Base-by-base conservation (phyloP, 1,140 invertebrate genomes). In the Trichomalopsis sarcophagae region DNA sequence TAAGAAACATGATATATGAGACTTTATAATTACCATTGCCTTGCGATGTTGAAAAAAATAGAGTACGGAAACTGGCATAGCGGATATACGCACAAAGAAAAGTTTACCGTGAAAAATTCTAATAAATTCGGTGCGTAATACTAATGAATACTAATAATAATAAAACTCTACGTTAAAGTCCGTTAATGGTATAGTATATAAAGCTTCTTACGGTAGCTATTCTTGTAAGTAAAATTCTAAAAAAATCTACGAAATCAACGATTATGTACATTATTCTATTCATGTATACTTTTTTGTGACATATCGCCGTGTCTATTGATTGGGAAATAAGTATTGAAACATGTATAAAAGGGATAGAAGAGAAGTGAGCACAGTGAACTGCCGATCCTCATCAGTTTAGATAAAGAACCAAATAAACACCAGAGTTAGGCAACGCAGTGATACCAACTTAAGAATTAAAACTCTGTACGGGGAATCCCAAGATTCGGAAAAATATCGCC, bases 21-120 rank as follows among this genome's bases (percentile, higher is more conserved):
- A 80, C 55, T 17, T 33, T 75, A 40, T 30, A 30, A 80, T 27
- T 27, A 27, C 71, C 50, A 79, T 76, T 21, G 36, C 40, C 40
- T 44, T 62, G 14, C 21, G 7, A 62, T 62, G 2, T n/a, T n/a
- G 3, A n/a, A 62, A 3, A 14, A n/a, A 7, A 17, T 62, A 7
- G 1, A 62, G 55, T n/a, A 62, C 55, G 17, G 55, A 9, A 21
- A 62, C 6, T 62, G 0, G 55, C 55, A 21, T 1, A 62, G 17
- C 55, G 6, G 17, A 21, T 21, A 7, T 62, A n/a, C 30, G 71
- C 55, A 66, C 40, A 55, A 68, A 76, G 74, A 83, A 83, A 83
- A 55, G 36, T 83, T 76, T 83, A 77, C 30, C 14, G 23, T 62
- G 55, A 62, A 17, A 62, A 62, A 62, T 62, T 62, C 21, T 62